These are phyloP conservation scores for Daphoenositta chrysoptera DNA, from an alignment of 2,113 vertebrate species.

Conservation along the genomic window DNA sequence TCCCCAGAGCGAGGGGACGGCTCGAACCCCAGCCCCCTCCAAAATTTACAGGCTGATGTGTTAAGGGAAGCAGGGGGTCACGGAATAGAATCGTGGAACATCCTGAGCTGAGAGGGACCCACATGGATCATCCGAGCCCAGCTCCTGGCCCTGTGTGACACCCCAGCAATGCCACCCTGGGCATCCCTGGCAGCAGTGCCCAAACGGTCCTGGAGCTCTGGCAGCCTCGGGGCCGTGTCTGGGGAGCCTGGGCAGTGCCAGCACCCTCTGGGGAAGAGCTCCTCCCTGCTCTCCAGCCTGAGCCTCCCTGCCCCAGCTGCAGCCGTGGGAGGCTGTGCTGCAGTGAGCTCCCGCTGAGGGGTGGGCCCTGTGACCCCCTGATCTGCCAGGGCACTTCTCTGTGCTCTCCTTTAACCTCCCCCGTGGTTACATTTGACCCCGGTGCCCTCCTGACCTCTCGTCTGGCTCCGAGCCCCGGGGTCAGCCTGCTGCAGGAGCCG, in stretches of 20 bases:
- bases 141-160: background rate
- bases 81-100: fast-evolving
- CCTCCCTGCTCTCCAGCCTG: background rate
- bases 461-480: background rate
- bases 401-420: background rate
- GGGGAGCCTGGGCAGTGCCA: background rate
- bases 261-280: background rate
- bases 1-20: background rate
- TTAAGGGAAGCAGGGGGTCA: background rate
- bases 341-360: background rate
- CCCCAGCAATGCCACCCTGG: background rate
- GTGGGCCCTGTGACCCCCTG: background rate
- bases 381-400: background rate
- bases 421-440: background rate
- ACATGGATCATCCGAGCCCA: fast-evolving
- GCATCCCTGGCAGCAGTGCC: fast-evolving
- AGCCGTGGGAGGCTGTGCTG: background rate
- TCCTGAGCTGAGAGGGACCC: background rate
- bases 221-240: background rate
- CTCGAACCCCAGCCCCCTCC: background rate
- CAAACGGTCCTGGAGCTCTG: background rate
- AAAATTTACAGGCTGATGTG: background rate
- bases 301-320: background rate
- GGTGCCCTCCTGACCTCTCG: background rate
- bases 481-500: background rate